Percentiles rank a stretch among this genome's conserved stretches.
phyloP scores from a whole-genome alignment of 2,113 vertebrate genomes.

The Phylloscopus trochiloides region DNA sequence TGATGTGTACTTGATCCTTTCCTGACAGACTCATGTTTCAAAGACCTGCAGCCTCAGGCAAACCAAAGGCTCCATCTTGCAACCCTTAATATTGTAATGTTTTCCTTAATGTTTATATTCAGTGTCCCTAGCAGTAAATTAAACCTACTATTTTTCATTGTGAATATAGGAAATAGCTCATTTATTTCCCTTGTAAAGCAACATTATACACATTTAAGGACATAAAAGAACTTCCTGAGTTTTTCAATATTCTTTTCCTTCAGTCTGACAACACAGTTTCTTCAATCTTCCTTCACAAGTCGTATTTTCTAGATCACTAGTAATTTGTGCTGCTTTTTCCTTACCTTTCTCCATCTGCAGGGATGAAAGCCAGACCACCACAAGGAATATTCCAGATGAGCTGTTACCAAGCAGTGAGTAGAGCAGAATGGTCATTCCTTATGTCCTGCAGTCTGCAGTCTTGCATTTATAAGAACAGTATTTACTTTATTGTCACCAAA shows the following conservation, averaged over 20 bases:
- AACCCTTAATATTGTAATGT: background rate
- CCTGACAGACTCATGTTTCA: background rate
- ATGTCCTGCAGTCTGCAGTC: background rate
- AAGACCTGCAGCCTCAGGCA: background rate
- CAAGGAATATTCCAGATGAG: background rate
- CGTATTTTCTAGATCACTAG: background rate
- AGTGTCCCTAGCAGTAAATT: background rate
- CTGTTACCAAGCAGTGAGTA: background rate
- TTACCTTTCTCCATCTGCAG: background rate
- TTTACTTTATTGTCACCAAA: background rate
- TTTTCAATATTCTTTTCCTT: background rate
- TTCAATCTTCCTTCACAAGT: background rate
- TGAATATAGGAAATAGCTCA: background rate
- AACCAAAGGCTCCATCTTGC: background rate
- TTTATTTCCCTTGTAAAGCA: background rate
- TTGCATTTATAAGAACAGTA: background rate
- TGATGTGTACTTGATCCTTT: background rate
- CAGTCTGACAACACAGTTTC: background rate
- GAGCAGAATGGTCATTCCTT: background rate
- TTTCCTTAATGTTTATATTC: background rate
- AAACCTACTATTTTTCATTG: background rate
- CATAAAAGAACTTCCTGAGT: background rate
- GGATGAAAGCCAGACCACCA: background rate
- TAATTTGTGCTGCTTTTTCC: background rate
- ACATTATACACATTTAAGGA: background rate